phyloP scores from a whole-genome alignment of 35 echinoderm and acorn worm genomes.

The Heliocidaris erythrogramma region DNA sequence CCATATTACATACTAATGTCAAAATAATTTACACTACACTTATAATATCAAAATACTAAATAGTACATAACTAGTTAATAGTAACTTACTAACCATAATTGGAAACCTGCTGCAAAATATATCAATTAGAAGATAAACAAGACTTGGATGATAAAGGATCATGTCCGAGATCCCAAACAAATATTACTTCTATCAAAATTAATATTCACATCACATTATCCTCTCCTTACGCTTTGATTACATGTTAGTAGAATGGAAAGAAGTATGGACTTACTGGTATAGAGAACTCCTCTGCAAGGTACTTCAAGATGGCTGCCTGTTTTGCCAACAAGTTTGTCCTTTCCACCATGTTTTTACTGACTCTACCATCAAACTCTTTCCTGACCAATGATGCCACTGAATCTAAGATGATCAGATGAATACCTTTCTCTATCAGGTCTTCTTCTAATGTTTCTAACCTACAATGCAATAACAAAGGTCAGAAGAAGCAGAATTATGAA shows the following conservation, averaged over 20 bases:
- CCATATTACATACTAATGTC: neutral
- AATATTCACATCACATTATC: neutral
- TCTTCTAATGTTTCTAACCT: slow-evolving; percentile 87
- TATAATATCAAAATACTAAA: too few species aligned
- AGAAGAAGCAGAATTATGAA: neutral
- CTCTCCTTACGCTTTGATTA: neutral
- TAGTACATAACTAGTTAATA: neutral
- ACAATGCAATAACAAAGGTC: neutral
- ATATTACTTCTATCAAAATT: neutral
- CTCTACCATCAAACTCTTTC: slow-evolving; percentile 89
- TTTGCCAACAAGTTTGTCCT: slow-evolving; percentile 85
- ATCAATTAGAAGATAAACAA: neutral
- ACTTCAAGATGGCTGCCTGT: slow-evolving; percentile 92
- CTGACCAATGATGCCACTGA: slow-evolving; percentile 90
- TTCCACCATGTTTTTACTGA: slow-evolving; percentile 75
- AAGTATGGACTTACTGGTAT: slow-evolving; percentile 84
- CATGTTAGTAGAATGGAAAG: neutral
- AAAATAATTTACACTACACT: neutral
- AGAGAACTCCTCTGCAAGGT: slow-evolving; percentile 84
- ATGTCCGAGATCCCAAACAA: neutral
- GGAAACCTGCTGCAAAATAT: neutral
- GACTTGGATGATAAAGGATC: neutral
- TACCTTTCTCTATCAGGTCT: slow-evolving; percentile 78
- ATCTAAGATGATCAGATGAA: slow-evolving; percentile 89
- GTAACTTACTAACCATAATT: neutral